Conservation (phyloP, 1,140 invertebrate species). For the Brachionus plicatilis region DNA sequence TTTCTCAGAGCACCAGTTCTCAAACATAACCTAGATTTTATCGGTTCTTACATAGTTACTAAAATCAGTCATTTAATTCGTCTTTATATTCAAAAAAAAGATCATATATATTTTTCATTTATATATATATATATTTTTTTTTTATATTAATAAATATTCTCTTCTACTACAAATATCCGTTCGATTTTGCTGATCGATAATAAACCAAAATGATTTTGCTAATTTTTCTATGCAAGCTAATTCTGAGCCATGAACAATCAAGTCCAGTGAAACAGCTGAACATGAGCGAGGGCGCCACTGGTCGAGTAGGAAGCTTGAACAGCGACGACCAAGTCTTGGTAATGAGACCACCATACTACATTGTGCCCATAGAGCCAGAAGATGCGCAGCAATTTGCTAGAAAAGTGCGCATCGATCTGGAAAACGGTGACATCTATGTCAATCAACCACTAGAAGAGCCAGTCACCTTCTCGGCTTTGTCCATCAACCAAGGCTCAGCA, state of each 20-base stretch:
- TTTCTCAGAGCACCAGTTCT: neutral
- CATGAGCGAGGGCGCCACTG: neutral
- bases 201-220: slow-evolving; percentile 9
- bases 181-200: neutral
- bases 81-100: slow-evolving; percentile 1
- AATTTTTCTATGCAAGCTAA: neutral
- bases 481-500: slow-evolving; percentile 13
- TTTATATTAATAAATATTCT: neutral
- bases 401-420: neutral
- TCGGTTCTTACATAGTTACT: slow-evolving; percentile 10
- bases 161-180: slow-evolving; percentile 3
- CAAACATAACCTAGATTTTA: slow-evolving; percentile 22
- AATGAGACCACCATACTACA: slow-evolving; percentile 33
- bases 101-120: neutral
- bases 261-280: neutral
- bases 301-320: neutral
- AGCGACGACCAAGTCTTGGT: neutral
- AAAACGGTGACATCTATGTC: slow-evolving; percentile 13
- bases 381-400: neutral
- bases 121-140: neutral
- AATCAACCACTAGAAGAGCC: neutral
- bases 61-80: slow-evolving; percentile 21
- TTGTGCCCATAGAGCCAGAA: slow-evolving; percentile 23
- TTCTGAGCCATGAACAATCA: neutral
- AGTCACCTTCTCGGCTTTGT: slow-evolving; percentile 25